Conservation (phyloP, 64 coral and sea anemone species). For the Orbicella faveolata region DNA sequence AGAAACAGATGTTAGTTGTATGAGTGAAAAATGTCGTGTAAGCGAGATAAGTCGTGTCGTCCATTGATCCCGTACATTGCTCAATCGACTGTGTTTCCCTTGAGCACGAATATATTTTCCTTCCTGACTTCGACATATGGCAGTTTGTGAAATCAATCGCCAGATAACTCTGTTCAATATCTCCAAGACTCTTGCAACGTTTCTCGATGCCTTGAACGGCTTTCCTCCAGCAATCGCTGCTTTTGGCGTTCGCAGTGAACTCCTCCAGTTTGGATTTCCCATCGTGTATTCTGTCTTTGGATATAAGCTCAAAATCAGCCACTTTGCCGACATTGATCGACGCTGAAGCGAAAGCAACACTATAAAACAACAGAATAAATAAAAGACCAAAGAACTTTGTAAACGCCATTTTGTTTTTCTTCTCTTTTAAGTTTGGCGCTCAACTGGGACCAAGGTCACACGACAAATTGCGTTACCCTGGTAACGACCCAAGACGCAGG, state of each 20-base stretch:
- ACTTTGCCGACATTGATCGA: background rate
- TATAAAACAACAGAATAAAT: background rate
- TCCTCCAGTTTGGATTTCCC: slow-evolving; percentile 63
- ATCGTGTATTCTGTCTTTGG: slow-evolving; percentile 62
- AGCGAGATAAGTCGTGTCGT: slow-evolving; percentile 68
- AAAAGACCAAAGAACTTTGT: background rate
- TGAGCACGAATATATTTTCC: slow-evolving; percentile 73
- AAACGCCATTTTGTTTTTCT: slow-evolving; percentile 5
- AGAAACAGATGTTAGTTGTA: slow-evolving; percentile 93
- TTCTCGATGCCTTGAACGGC: slow-evolving; percentile 65
- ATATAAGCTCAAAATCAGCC: slow-evolving; percentile 64
- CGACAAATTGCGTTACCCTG: background rate
- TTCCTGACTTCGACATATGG: slow-evolving; percentile 93
- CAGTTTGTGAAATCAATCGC: slow-evolving; percentile 96
- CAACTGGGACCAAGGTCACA: slow-evolving; percentile 14
- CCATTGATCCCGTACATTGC: slow-evolving; percentile 87
- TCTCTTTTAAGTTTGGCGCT: slow-evolving; percentile 17
- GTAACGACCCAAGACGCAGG: background rate
- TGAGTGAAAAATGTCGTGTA: slow-evolving; percentile 99
- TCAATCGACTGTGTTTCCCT: slow-evolving; percentile 65
- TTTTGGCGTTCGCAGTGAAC: slow-evolving; percentile 59
- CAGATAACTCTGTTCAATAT: slow-evolving; percentile 95
- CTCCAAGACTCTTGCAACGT: slow-evolving; percentile 85
- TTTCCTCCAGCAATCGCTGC: slow-evolving; percentile 88
- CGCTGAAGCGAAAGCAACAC: background rate